A percentile compares a stretch with the other conserved stretches of the same genome.
phyloP scores from a whole-genome alignment of 2,888 invertebrate species.

The Coleophora deauratella region DNA sequence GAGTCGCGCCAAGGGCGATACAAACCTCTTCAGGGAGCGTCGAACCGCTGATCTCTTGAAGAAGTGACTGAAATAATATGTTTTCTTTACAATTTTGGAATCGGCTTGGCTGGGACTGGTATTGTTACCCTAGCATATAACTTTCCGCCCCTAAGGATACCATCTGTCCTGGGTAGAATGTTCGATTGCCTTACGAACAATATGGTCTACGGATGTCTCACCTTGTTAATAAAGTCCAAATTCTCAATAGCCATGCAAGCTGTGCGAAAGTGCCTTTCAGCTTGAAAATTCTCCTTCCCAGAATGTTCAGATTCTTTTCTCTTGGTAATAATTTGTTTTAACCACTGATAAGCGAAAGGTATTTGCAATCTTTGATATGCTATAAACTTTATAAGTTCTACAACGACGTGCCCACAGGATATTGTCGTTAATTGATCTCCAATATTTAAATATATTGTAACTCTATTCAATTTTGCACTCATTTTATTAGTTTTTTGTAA shows the following conservation, averaged over 20 bases:
- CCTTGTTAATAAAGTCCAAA: constrained; percentile 61
- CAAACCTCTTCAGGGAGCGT: constrained; percentile 59
- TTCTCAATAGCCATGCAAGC: constrained; percentile 57
- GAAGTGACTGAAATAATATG: constrained; percentile 39
- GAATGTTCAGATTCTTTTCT: constrained; percentile 31
- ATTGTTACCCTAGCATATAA: no score
- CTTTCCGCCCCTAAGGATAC: no score
- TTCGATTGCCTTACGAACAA: no score
- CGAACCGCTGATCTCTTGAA: constrained; percentile 51
- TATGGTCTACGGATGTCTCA: constrained; percentile 18
- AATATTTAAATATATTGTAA: constrained; percentile 50
- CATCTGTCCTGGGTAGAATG: no score
- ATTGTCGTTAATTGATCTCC: constrained; percentile 70
- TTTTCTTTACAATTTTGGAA: background rate
- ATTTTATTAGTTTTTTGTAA: no score
- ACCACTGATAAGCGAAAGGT: constrained; percentile 65
- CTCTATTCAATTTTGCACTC: background rate
- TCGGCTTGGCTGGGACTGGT: no score
- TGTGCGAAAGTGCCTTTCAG: constrained; percentile 54
- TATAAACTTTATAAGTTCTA: constrained; percentile 72
- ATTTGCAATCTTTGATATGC: constrained; percentile 73
- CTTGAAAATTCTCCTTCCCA: constrained; percentile 45
- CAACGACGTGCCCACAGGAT: constrained; percentile 72
- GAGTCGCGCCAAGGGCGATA: constrained; percentile 52
- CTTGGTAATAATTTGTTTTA: constrained; percentile 58